Base-by-base conservation (phyloP, 2,797 vertebrate genomes). In the Semotilus atromaculatus region DNA sequence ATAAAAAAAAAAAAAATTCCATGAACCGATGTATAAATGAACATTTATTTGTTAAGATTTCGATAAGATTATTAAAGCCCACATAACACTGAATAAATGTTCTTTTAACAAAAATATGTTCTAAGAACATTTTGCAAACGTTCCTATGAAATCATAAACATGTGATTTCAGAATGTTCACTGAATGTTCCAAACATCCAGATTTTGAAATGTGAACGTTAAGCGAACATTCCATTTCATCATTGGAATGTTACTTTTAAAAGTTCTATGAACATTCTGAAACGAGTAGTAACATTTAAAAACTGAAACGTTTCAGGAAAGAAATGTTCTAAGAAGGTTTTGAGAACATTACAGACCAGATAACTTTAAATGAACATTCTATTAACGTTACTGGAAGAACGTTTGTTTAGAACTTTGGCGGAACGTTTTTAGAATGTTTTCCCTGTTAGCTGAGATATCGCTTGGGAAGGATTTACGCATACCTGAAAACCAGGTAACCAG, bases 381-480 rank as follows among this genome's bases (percentile, higher is more conserved):
- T 6, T 29, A 14, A 3, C n/a, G 23, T 26, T 26, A 11, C 55
- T n/a, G 55, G 55, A 26, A 2, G 55, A 60, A 60, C 10, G 1
- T 29, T 60, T 31, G 60, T 31, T 64, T 7, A 18, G 13, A 31
- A 31, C 60, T 62, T 62, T 62, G 26, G 5, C 26, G 7, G 60
- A 64, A 64, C 0, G 29, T 58, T 60, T 53, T 19, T 3, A 26
- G 51, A 70, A 70, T 14, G 23, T 58, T 48, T 48, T 72, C n/a
- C 10, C 19, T 14, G 29, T 14, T 36, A 23, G 21, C 36, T 14
- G 45, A 38, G 58, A 73, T 45, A 16, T 21, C 8, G 31, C 73
- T 36, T 14, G 51, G n/a, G 51, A 75, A 75, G 73, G 73, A 75
- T 55, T 75, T 75, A 55, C 21, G 60, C 60, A 70, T 40, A 40